Evolutionary conservation across 2,888 invertebrate species (phyloP).

Genomic region (Melikaiella ostensackeni): DNA sequence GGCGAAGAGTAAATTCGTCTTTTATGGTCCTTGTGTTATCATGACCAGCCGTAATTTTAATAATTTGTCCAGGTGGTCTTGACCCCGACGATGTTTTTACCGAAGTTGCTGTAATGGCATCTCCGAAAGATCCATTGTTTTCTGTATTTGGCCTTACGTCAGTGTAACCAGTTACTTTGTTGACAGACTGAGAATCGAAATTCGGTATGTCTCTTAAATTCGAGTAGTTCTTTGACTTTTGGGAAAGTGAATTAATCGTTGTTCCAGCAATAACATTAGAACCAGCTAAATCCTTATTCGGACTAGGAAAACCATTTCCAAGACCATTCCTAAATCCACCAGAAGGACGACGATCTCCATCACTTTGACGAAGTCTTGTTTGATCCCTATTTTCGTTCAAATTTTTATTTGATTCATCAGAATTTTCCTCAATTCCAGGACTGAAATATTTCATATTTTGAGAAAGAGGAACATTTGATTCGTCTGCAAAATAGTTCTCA

Average conservation of each 20-base stretch:
- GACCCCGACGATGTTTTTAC: not conserved
- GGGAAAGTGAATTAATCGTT: not conserved
- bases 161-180: slow-evolving; percentile 6
- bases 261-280: slow-evolving; percentile 51
- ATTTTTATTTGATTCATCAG: not conserved
- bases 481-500: not conserved
- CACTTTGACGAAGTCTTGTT: not conserved
- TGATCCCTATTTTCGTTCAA: not conserved
- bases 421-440: not conserved
- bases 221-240: not conserved
- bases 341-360: slow-evolving; percentile 46
- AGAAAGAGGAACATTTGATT: not conserved
- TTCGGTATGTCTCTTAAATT: not conserved
- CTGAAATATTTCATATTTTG: not conserved
- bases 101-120: not conserved
- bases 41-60: not conserved
- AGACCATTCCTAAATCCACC: slow-evolving; percentile 58
- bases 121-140: not conserved
- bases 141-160: not conserved
- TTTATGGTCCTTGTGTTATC: not conserved
- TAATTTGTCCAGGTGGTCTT: slow-evolving; percentile 21
- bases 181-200: not conserved
- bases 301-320: slow-evolving; percentile 61
- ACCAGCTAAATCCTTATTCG: slow-evolving; percentile 56
- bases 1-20: not conserved